Percentiles rank a stretch among this genome's conserved stretches.
phyloP scores from a whole-genome alignment of 2,113 vertebrate species.

The Tachuris rubrigastra region DNA sequence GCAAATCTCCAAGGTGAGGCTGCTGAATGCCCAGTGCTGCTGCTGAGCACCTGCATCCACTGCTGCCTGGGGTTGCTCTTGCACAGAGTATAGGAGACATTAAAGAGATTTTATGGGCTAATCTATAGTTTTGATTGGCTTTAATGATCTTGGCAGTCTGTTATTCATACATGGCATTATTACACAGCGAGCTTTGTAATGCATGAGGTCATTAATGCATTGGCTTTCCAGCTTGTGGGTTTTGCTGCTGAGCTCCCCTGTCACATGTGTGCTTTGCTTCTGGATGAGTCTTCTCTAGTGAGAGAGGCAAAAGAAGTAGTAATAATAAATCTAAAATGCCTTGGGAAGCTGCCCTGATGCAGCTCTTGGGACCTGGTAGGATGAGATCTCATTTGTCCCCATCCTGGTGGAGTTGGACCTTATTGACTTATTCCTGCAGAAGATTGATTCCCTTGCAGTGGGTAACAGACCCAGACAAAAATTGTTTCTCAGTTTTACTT shows the following conservation, averaged over 20 bases:
- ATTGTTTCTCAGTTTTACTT: neutral
- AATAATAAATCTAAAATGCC: neutral
- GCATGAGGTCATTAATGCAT: neutral
- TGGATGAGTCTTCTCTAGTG: neutral
- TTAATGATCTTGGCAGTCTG: slow-evolving; percentile 34
- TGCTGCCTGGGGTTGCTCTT: neutral
- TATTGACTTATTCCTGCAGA: neutral
- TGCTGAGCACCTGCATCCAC: neutral
- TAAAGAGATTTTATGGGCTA: slow-evolving; percentile 14
- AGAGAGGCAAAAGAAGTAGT: neutral
- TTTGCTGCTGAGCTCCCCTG: neutral
- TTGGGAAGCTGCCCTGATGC: neutral
- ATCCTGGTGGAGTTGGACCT: neutral
- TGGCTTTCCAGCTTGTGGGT: slow-evolving; percentile 6
- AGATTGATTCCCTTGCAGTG: neutral
- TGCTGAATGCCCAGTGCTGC: neutral
- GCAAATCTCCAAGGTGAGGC: neutral
- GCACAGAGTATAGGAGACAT: neutral
- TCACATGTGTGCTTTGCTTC: neutral
- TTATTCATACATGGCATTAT: neutral
- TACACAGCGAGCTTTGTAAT: neutral
- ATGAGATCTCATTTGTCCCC: neutral
- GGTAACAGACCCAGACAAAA: neutral
- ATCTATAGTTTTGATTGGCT: slow-evolving; percentile 50
- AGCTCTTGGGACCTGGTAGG: neutral